Evolutionary conservation across 2,888 invertebrate genomes (phyloP).

Genomic region (Neelides folsomi): DNA sequence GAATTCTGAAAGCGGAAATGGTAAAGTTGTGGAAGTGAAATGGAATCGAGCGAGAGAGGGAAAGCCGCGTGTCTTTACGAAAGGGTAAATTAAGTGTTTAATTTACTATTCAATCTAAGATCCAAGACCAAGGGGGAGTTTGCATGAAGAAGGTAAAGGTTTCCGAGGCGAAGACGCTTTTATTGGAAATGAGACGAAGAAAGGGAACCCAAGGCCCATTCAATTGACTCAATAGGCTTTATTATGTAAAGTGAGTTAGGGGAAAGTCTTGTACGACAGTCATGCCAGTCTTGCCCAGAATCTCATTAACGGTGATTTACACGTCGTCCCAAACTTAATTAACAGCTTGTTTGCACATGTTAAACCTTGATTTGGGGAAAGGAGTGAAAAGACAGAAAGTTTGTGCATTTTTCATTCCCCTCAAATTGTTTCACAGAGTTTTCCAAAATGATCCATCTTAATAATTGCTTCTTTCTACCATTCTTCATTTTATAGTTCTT

Average conservation of each 20-base stretch:
- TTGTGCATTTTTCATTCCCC: conserved; percentile 7
- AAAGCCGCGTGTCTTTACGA: too few relatives aligned
- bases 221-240: conserved; percentile 4
- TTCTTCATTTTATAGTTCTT: too few relatives aligned
- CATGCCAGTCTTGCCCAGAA: conserved; percentile 1
- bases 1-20: too few relatives aligned
- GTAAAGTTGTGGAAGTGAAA: too few relatives aligned
- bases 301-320: conserved; percentile 9
- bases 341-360: conserved; percentile 10
- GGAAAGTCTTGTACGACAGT: conserved; percentile 4
- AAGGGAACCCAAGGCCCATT: not conserved
- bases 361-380: conserved; percentile 7
- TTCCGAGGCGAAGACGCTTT: too few relatives aligned
- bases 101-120: too few relatives aligned
- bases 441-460: too few relatives aligned
- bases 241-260: conserved; percentile 8
- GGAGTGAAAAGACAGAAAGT: not conserved
- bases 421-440: not conserved
- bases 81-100: too few relatives aligned
- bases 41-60: too few relatives aligned
- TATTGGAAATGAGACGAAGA: not conserved
- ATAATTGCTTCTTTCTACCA: too few relatives aligned
- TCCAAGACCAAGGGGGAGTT: too few relatives aligned
- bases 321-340: conserved; percentile 9
- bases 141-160: too few relatives aligned